Evolutionary conservation across 2,888 invertebrate species (phyloP), one percentile per base, ranked within the genome.

Genomic region (Disparrhopalites patrizii): DNA sequence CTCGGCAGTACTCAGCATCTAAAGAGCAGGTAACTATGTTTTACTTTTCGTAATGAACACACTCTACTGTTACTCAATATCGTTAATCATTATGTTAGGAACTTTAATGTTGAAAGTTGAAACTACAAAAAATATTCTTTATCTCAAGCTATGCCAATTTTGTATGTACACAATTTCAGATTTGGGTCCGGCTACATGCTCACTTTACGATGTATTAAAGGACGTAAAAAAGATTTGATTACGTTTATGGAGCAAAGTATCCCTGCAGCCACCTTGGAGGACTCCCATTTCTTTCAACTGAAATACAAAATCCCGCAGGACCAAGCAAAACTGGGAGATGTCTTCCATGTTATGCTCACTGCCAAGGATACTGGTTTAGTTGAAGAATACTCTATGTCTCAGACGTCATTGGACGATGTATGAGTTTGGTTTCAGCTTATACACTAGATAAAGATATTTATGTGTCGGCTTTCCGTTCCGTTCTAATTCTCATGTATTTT

Each of bases 391-490:
- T 81, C 82, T 5, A 79, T 83, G 15, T 79, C 80, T 47, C 83
- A 83, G 74, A 82, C 82, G 7, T 82, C 82, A 5, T 77, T 83
- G 31, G 83, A 83, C 73, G 82, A 83, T 77, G 82, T 82, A 73
- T 72, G 71, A 54, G 25, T 18, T 61, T 54, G n/a, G 38, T 36
- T 20, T 25, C 8, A n/a, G 47, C 54, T n/a, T 28, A 25, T 58
- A 8, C 38, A 55, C 13, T 28, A 52, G 8, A 27, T 23, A n/a
- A 27, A 23, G 10, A 8, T 7, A n/a, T 10, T 5, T 10, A 52
- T 18, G 5, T 8, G 31, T 36, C 7, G n/a, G 23, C 4, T 36
- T 36, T 18, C 28, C 23, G 33, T 20, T 8, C 5, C 18, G 8
- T n/a, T n/a, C n/a, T n/a, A n/a, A n/a, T 28, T 66, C 64, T 65